phyloP scores from a whole-genome alignment of 2,113 vertebrate genomes.

The Carettochelys insculpta region DNA sequence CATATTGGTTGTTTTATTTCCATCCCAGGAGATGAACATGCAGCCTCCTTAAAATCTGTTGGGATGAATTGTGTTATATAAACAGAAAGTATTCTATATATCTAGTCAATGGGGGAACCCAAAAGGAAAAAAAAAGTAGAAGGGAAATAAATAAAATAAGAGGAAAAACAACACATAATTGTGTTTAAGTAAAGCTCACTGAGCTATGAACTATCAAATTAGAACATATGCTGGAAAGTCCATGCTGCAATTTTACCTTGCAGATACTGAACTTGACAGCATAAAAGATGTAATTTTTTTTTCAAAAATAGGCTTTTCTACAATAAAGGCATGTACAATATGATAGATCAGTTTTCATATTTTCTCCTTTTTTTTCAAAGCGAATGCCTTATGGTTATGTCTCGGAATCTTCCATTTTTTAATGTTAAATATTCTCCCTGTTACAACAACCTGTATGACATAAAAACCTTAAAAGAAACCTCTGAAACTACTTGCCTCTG shows the following conservation, averaged over 20 bases:
- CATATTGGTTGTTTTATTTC: not conserved
- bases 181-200: not conserved
- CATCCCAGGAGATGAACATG: not conserved
- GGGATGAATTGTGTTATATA: not conserved
- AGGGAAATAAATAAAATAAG: not conserved
- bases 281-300: not conserved
- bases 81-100: not conserved
- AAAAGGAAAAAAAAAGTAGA: not conserved
- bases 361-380: not conserved
- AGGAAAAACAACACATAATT: not conserved
- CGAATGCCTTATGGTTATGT: not conserved
- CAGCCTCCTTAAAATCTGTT: not conserved
- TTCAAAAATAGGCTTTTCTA: not conserved
- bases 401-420: not conserved
- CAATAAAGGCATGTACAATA: not conserved
- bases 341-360: rapidly evolving
- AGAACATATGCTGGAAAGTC: not conserved
- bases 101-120: not conserved
- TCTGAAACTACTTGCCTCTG: not conserved
- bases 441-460: not conserved
- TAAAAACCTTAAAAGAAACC: not conserved
- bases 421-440: not conserved
- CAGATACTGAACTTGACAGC: not conserved
- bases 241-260: not conserved
- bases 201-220: not conserved